Evolutionary conservation across 1,140 invertebrate species (phyloP), one percentile per base, ranked within the genome.

Genomic region (Platorchestia sp.): DNA sequence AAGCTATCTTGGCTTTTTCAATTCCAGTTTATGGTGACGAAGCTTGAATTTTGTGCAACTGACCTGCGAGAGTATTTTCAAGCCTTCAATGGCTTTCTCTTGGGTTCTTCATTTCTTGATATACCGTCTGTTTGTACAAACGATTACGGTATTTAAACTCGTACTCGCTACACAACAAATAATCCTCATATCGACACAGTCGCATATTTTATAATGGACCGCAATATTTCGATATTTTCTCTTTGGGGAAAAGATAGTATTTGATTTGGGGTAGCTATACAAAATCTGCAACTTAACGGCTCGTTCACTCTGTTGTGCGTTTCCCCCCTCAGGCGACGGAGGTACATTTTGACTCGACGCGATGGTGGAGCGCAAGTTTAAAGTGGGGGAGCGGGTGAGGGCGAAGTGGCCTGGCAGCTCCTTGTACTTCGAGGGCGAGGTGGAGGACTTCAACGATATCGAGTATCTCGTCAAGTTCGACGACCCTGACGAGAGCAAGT

Each of bases 391-490:
- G 42, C 53, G 75, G 43, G 96, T 96, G 43, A 96, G 96, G 95
- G 96, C 96, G 36, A 95, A 95, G 44, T 96, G 96, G 96, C 96
- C 96, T 40, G 95, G 95, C 36, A 96, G 96, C 43, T 27, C 95
- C 41, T 75, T 96, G n/a, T 96, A 95, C 86, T 96, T 96, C 95
- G 95, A 96, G 91, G 96, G 96, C 40, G 47, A n/a, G 27, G 75
- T 96, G 40, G 91, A 96, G 27, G 96, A 96, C 90, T 91, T 95
- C 0, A 96, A 96, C 86, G 96, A 96, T 86, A 95, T 96, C 42
- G 96, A 95, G 59, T 96, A 96, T 75, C 96, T 95, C 95, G 95
- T 96, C 19, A 95, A 95, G 86, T 96, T 96, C 86, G 95, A 96
- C n/a, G 96, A 96, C 45, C 87, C 95, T 7, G 96, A 53, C 14